Conservation (phyloP, 2,888 invertebrate species). For the Acronicta leporina region DNA sequence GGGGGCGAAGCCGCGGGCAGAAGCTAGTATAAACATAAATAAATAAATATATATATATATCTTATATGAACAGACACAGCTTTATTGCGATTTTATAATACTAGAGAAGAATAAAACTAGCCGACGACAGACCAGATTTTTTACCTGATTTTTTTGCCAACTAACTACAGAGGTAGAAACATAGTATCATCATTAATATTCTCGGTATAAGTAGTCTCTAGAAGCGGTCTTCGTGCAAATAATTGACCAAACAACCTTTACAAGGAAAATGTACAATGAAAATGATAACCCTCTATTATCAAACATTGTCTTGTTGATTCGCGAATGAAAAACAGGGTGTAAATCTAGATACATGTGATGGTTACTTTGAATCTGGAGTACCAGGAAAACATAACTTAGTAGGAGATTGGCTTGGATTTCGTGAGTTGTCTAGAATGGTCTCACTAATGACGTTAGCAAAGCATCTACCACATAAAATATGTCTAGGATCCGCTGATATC, state of each 20-base stretch:
- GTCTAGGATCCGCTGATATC: too few relatives aligned
- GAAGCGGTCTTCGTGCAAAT: slow-evolving; percentile 36
- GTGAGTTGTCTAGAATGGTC: too few relatives aligned
- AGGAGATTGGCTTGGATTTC: too few relatives aligned
- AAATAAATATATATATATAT: too few relatives aligned
- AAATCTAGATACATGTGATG: background rate
- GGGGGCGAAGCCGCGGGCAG: too few relatives aligned
- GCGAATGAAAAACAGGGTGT: slow-evolving; percentile 14
- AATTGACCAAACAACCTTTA: slow-evolving; percentile 44
- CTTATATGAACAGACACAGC: too few relatives aligned
- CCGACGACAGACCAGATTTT: too few relatives aligned
- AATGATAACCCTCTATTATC: slow-evolving; percentile 8
- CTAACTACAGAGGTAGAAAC: slow-evolving; percentile 4
- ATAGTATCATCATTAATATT: slow-evolving; percentile 13
- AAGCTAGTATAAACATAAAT: too few relatives aligned
- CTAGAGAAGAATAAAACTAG: too few relatives aligned
- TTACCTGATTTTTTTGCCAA: background rate
- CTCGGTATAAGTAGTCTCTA: slow-evolving; percentile 31
- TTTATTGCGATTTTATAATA: too few relatives aligned
- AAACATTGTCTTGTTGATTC: slow-evolving; percentile 24
- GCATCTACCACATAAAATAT: too few relatives aligned
- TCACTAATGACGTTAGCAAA: too few relatives aligned
- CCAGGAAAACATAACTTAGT: slow-evolving; percentile 21
- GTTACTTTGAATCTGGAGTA: slow-evolving; percentile 20
- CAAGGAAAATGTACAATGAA: slow-evolving; percentile 51